Conservation (phyloP, 2,113 vertebrate genomes). For the Myrmecobius fasciatus region DNA sequence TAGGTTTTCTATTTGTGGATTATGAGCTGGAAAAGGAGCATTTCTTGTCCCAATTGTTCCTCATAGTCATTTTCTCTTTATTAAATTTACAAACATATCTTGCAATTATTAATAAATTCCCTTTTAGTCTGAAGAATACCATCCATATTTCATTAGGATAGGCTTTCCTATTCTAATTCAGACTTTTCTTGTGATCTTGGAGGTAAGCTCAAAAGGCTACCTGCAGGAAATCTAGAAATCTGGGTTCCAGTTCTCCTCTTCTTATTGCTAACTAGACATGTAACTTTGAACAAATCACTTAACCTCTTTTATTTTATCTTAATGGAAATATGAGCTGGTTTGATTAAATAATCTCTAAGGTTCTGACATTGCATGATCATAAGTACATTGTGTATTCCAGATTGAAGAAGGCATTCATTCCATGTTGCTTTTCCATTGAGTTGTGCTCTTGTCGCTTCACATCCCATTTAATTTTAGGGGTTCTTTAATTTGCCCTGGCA, state of each 20-base stretch:
- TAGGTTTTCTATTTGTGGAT: background rate
- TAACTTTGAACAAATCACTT: background rate
- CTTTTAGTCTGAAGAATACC: background rate
- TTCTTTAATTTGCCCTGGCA: slow-evolving; percentile 29
- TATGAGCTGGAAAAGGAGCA: background rate
- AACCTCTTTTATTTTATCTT: background rate
- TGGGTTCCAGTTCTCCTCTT: background rate
- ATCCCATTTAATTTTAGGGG: background rate
- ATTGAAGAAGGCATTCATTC: background rate
- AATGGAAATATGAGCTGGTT: background rate
- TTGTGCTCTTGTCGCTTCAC: background rate
- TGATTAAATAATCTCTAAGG: background rate
- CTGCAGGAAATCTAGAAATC: background rate
- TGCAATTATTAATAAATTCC: background rate
- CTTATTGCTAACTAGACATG: background rate
- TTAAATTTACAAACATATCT: background rate
- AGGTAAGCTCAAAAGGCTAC: background rate
- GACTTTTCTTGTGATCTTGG: background rate
- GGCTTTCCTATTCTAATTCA: background rate
- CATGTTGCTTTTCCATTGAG: background rate
- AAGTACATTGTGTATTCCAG: background rate
- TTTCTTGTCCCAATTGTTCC: background rate
- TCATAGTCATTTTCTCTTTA: background rate
- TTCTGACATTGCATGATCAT: background rate
- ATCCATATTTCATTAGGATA: background rate